Evolutionary conservation across 2,888 invertebrate species (phyloP).

Genomic region (Eupithecia centaureata): DNA sequence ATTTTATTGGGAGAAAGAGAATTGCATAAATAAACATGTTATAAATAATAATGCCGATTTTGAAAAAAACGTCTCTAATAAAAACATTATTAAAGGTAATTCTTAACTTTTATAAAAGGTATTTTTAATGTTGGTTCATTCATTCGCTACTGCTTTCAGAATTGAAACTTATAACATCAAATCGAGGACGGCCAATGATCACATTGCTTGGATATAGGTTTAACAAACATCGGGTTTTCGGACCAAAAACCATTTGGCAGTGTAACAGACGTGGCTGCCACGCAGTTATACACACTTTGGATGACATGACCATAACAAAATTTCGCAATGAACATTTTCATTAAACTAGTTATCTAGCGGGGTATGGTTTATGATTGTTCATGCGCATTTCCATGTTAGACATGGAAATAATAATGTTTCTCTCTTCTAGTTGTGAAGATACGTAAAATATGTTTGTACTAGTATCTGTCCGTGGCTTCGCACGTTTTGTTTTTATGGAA

Average conservation of each 20-base stretch:
- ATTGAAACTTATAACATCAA: neutral
- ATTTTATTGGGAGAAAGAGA: neutral
- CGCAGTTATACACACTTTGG: constrained; percentile 42
- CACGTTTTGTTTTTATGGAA: too few relatives aligned
- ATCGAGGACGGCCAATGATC: neutral
- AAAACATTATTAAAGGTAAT: neutral
- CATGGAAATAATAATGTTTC: too few relatives aligned
- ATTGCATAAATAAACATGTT: neutral
- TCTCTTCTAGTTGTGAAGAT: too few relatives aligned
- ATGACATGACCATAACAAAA: constrained; percentile 40
- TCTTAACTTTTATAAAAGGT: neutral
- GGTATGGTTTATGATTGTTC: too few relatives aligned
- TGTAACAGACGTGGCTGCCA: constrained; percentile 3
- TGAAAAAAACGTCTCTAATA: neutral
- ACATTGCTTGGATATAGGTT: neutral
- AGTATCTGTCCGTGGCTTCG: too few relatives aligned
- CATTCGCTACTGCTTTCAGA: neutral
- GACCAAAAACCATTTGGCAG: neutral
- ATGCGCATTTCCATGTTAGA: too few relatives aligned
- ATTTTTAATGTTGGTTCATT: too few relatives aligned
- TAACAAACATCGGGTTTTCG: neutral
- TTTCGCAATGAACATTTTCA: constrained; percentile 46
- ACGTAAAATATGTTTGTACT: too few relatives aligned
- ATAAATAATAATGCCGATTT: neutral
- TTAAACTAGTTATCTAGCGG: too few relatives aligned